Base-by-base conservation (phyloP, 2,797 vertebrate genomes). In the Dryobates pubescens region DNA sequence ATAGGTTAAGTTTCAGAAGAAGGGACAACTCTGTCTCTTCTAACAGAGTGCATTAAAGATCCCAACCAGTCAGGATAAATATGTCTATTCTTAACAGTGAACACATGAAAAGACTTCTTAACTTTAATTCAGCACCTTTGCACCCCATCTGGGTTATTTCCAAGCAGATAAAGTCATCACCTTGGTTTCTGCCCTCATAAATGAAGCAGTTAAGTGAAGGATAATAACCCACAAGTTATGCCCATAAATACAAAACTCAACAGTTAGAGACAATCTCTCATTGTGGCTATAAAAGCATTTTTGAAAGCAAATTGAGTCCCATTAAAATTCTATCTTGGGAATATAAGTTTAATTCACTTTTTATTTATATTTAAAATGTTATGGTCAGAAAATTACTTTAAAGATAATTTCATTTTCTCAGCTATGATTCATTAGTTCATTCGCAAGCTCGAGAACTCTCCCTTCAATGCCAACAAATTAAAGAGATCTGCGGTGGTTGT, bases 371-470 rank as follows among this genome's bases (percentile, higher is more conserved):
- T 86, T 79, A 84, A 84, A 93, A 84, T 45, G 13, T 56, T 77
- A 89, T 84, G 93, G 89, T 91, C 95, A 82, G 91, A 63, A 89
- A 90, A 95, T 95, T 69, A 71, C 90, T 61, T 95, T 81, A 89
- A 88, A 95, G 88, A 90, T 89, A 18, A 78, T 88, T 92, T 72
- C 41, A 20, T 95, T 96, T 96, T 83, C 92, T 74, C 97, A 99
- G 99, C 64, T 98, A 98, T 16, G 98, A 99, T 95, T 98, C 98
- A 13, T 97, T 99, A 83, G 98, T 98, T 82, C 98, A 98, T 94
- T 98, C 98, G 2, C 98, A 98, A 95, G 98, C 98, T 72, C 98
- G 96, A 79, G 99, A 99, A 92, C 97, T 99, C 93, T 99, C 98
- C 34, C 97, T 98, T 74, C 98, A 99, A 45, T 97, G 98, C 89